These are phyloP conservation scores for Encarsia formosa DNA, from an alignment of 2,888 invertebrate genomes.

Conservation along the genomic window DNA sequence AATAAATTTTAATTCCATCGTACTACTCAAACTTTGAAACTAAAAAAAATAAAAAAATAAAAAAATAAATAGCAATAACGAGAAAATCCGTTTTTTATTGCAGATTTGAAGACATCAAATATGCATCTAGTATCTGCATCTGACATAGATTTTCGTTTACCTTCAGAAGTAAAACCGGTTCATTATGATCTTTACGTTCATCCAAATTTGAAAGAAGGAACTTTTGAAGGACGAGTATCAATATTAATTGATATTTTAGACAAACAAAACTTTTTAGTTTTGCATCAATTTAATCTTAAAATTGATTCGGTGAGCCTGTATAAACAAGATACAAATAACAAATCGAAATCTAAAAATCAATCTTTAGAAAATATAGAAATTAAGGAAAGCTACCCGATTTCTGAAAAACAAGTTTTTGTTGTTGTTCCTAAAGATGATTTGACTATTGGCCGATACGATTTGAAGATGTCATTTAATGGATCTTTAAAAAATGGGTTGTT, in stretches of 20 bases:
- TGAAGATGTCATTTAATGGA: conserved; percentile 56
- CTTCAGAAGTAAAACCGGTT: conserved; percentile 57
- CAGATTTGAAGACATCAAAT: too few species aligned
- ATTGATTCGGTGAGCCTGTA: conserved; percentile 52
- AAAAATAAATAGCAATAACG: too few species aligned
- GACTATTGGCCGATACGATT: conserved; percentile 45
- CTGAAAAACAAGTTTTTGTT: conserved; percentile 41
- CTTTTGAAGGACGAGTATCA: conserved; percentile 58
- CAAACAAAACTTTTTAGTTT: conserved; percentile 50
- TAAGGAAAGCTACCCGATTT: conserved; percentile 31
- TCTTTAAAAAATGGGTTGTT: conserved; percentile 55
- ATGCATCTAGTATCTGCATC: too few species aligned
- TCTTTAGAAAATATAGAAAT: conserved; percentile 36
- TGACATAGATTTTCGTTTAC: conserved; percentile 54
- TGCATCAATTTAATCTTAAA: conserved; percentile 54
- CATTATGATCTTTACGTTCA: conserved; percentile 63
- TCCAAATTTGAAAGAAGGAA: conserved; percentile 62
- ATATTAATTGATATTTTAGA: conserved; percentile 53
- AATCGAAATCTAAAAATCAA: too few species aligned
- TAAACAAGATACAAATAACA: conserved; percentile 34
- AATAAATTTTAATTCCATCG: too few species aligned
- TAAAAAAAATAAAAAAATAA: too few species aligned
- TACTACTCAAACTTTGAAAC: too few species aligned
- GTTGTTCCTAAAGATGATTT: conserved; percentile 38
- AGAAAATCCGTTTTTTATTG: too few species aligned